A percentile compares a stretch with the other conserved stretches of the same genome.
Evolutionary conservation across 2,113 vertebrate genomes (phyloP).

Genomic region (Pao palembangensis): DNA sequence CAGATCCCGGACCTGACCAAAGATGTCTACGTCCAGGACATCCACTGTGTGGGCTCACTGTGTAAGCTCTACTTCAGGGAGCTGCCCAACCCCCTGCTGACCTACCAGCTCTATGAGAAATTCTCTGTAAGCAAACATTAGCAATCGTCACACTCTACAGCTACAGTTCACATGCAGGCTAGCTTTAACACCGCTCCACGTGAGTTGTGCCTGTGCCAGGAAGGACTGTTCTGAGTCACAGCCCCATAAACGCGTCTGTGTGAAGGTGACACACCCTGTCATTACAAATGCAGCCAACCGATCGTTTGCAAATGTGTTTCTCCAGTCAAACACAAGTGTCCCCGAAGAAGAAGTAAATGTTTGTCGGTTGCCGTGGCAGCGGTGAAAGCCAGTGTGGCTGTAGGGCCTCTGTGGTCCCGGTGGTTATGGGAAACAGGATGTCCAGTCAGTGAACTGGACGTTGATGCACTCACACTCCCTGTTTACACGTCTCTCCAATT

Average conservation of each 20-base stretch:
- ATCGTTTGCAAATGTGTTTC: conserved; percentile 23
- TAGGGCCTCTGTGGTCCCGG: neutral
- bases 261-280: conserved; percentile 43
- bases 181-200: too few relatives aligned
- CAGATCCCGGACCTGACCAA: conserved; percentile 99
- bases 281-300: conserved; percentile 37
- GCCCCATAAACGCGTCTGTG: conserved; percentile 19
- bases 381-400: conserved; percentile 1
- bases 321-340: conserved; percentile 30
- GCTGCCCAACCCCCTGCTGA: conserved; percentile 96
- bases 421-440: conserved; percentile 10
- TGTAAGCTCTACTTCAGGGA: conserved; percentile 99
- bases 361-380: conserved; percentile 67
- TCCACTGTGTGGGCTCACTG: conserved; percentile 96
- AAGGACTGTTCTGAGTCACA: conserved; percentile 1
- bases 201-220: too few relatives aligned
- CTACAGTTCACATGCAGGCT: too few relatives aligned
- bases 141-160: neutral
- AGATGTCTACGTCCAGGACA: conserved; percentile 96
- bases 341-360: conserved; percentile 51
- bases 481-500: conserved; percentile 12
- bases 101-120: conserved; percentile 97
- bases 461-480: neutral
- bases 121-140: conserved; percentile 87
- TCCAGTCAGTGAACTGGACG: conserved; percentile 5